Conservation (phyloP, 2,113 vertebrate species). For the Antechinus stuartii region DNA sequence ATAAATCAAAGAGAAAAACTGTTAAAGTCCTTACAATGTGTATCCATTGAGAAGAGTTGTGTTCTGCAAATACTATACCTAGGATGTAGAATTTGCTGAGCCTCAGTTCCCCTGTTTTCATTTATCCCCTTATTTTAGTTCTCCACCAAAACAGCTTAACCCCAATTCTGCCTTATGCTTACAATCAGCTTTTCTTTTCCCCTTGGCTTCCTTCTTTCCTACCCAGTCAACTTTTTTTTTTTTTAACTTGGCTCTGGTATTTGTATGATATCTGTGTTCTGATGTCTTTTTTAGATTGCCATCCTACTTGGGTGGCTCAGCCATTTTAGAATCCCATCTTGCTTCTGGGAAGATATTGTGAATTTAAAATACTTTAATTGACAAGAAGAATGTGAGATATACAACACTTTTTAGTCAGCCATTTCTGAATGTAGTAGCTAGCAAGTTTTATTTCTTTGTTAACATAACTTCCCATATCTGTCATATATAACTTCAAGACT, state of each 20-base stretch:
- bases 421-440: neutral
- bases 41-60: neutral
- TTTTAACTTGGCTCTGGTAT: neutral
- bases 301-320: neutral
- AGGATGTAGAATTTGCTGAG: neutral
- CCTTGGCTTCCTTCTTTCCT: neutral
- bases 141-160: neutral
- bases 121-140: neutral
- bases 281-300: neutral
- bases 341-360: neutral
- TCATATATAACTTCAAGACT: neutral
- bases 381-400: constrained; percentile 10
- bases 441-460: neutral
- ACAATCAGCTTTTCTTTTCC: neutral
- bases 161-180: neutral
- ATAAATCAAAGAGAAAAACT: neutral
- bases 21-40: neutral
- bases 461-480: neutral
- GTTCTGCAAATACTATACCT: neutral
- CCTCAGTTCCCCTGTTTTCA: neutral
- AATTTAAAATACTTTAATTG: constrained; percentile 3
- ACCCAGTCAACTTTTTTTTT: neutral
- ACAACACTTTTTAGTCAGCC: neutral
- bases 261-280: neutral
- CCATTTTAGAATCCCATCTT: neutral